phyloP scores from a whole-genome alignment of 1,140 invertebrate species.

The Trichonephila clavata region DNA sequence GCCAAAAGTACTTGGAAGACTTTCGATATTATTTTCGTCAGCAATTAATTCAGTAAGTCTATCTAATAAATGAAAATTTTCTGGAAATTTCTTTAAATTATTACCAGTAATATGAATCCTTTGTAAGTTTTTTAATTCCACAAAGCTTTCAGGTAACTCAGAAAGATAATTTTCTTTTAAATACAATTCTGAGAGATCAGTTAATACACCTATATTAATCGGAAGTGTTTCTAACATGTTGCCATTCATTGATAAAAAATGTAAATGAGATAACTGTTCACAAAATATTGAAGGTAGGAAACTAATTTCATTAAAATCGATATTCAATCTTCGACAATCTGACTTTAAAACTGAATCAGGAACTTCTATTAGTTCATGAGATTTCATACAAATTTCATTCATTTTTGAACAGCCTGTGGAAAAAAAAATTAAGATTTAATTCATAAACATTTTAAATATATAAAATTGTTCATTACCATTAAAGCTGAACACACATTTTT shows the following conservation, averaged over 20 bases:
- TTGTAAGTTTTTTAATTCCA: conserved; percentile 46
- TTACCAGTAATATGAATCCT: conserved; percentile 58
- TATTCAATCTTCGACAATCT: conserved; percentile 8
- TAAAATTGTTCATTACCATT: too few species aligned
- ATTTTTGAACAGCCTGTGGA: background rate
- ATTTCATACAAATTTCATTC: conserved; percentile 18
- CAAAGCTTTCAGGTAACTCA: conserved; percentile 51
- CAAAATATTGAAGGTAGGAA: conserved; percentile 34
- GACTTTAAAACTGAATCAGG: conserved; percentile 34
- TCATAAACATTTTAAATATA: background rate
- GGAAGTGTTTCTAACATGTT: conserved; percentile 55
- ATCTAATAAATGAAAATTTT: background rate
- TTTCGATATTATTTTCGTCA: conserved; percentile 63
- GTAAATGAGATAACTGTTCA: background rate
- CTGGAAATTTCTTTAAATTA: conserved; percentile 25
- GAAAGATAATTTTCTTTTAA: conserved; percentile 61
- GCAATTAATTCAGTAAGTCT: conserved; percentile 45
- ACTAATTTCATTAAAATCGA: conserved; percentile 56
- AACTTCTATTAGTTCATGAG: conserved; percentile 28
- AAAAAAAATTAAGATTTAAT: background rate
- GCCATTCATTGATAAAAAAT: conserved; percentile 59
- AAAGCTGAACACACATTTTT: too few species aligned
- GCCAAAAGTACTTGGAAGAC: conserved; percentile 41
- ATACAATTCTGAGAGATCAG: conserved; percentile 51
- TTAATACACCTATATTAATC: conserved; percentile 19